phyloP scores from a whole-genome alignment of 1,140 invertebrate genomes.

The Drosophila melanogaster region Release_6_plus_ISO1_MT NT_033777.3:13508001-13508500 shows the following conservation, averaged over 20 bases:
- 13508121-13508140: constrained; percentile 77
- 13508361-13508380: constrained; percentile 12
- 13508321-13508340: constrained; percentile 54
- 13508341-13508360: constrained; percentile 56
- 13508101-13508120: constrained; percentile 82
- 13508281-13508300: constrained; percentile 78
- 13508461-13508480: constrained; percentile 64
- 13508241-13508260: constrained; percentile 84
- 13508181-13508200: background rate
- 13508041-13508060: constrained; percentile 9
- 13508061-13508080: constrained; percentile 4
- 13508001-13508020: constrained; percentile 78
- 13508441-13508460: constrained; percentile 64
- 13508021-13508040: constrained; percentile 76
- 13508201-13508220: constrained; percentile 25
- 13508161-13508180: background rate
- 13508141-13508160: constrained; percentile 52
- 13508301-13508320: constrained; percentile 43
- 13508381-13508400: constrained; percentile 31
- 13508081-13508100: constrained; percentile 65
- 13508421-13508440: constrained; percentile 78
- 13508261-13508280: constrained; percentile 84
- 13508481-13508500: constrained; percentile 27
- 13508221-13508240: constrained; percentile 83
- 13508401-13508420: constrained; percentile 81